Conservation (phyloP, 1,140 invertebrate species). For the Diploscapter pachys region DNA sequence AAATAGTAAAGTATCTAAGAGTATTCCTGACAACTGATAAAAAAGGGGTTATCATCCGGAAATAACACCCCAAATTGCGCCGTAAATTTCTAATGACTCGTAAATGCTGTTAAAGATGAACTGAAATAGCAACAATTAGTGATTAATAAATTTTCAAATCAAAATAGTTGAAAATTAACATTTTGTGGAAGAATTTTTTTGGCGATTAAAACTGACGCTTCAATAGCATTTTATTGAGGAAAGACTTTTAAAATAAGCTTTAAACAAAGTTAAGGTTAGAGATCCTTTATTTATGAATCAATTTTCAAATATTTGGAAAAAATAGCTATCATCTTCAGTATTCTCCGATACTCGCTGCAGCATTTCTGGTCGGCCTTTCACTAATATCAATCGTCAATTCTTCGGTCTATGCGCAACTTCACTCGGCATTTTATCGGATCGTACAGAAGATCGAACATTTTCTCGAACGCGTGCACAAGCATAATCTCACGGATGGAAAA, state of each 20-base stretch:
- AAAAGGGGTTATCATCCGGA: no score
- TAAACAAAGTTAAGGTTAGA: background rate
- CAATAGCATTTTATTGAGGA: background rate
- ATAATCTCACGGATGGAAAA: conserved; percentile 2
- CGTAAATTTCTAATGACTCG: no score
- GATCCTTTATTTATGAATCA: no score
- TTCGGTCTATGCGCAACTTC: conserved; percentile 26
- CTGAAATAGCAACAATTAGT: background rate
- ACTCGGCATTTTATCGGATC: conserved; percentile 20
- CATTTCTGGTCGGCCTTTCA: conserved; percentile 28
- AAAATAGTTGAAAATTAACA: background rate
- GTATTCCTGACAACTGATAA: no score
- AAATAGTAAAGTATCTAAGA: no score
- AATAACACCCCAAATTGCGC: no score
- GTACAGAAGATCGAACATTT: conserved; percentile 17
- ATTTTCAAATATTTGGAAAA: no score
- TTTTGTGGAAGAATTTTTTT: no score
- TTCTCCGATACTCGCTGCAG: conserved; percentile 20
- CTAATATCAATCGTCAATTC: conserved; percentile 34
- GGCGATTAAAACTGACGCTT: no score
- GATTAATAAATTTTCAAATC: background rate
- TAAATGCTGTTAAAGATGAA: no score
- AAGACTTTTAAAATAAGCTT: background rate
- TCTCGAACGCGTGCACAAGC: conserved; percentile 20
- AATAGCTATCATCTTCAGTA: conserved; percentile 17